These are phyloP conservation scores for Drosophila kambysellisi DNA, from an alignment of 2,888 invertebrate genomes.

Conservation along the genomic window DNA sequence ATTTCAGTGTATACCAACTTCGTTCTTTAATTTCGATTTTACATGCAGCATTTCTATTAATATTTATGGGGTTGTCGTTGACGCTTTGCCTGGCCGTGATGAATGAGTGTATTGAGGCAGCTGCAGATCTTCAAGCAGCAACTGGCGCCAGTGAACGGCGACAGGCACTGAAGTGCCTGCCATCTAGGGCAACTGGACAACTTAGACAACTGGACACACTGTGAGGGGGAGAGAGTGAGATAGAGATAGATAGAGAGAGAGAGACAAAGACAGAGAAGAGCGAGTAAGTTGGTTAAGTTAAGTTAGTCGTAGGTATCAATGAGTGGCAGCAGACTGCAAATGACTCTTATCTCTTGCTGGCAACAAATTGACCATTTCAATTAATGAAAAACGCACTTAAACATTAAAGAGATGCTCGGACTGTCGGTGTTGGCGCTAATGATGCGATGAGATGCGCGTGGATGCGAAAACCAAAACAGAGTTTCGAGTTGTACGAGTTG, in stretches of 20 bases:
- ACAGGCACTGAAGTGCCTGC: constrained; percentile 45
- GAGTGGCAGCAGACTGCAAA: constrained; percentile 45
- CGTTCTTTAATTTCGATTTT: constrained; percentile 15
- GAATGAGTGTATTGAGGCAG: constrained; percentile 58
- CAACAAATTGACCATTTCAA: constrained; percentile 78
- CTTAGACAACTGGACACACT: constrained; percentile 28
- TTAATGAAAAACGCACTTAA: constrained; percentile 80
- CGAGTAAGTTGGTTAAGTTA: constrained; percentile 16
- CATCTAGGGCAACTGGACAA: constrained; percentile 62
- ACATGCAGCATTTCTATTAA: constrained; percentile 52
- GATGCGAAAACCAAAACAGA: constrained; percentile 40
- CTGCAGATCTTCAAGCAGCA: constrained; percentile 45
- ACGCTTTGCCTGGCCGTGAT: constrained; percentile 56
- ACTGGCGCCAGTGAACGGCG: constrained; percentile 59
- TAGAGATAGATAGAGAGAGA: background rate
- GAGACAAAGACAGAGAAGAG: background rate
- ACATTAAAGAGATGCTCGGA: constrained; percentile 60
- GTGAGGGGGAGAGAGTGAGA: background rate
- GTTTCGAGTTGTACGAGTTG: constrained; percentile 8
- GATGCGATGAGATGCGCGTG: constrained; percentile 64
- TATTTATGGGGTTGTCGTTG: constrained; percentile 66
- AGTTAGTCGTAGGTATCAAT: constrained; percentile 50
- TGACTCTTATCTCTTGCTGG: constrained; percentile 47
- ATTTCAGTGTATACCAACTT: constrained; percentile 30
- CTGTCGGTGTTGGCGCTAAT: constrained; percentile 72